These are phyloP conservation scores for Drosophila monieri DNA, from an alignment of 2,888 invertebrate species.

Conservation along the genomic window DNA sequence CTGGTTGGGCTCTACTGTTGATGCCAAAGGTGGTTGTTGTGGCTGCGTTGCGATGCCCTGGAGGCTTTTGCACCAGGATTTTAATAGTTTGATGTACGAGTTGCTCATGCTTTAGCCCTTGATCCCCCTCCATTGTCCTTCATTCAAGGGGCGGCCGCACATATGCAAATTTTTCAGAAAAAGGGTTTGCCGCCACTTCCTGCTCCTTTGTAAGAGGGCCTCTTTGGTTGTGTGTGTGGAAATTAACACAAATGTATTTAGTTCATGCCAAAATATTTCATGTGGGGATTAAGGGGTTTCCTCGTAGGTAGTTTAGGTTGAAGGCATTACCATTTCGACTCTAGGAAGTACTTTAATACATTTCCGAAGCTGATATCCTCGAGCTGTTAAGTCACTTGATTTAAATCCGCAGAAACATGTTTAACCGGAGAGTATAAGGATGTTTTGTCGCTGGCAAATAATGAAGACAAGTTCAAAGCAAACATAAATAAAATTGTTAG, in stretches of 20 bases:
- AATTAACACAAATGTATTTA: slow-evolving; percentile 80
- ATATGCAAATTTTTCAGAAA: slow-evolving; percentile 67
- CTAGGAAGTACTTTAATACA: not conserved
- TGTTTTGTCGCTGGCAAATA: slow-evolving; percentile 56
- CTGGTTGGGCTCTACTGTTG: not conserved
- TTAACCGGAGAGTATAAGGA: slow-evolving; percentile 28
- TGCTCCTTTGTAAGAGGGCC: slow-evolving; percentile 32
- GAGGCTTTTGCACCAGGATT: slow-evolving; percentile 70
- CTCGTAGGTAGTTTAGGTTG: slow-evolving; percentile 56
- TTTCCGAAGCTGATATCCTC: slow-evolving; percentile 6
- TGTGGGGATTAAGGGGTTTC: slow-evolving; percentile 47
- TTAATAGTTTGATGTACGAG: slow-evolving; percentile 79
- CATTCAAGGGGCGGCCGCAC: slow-evolving; percentile 37
- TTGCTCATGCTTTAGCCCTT: slow-evolving; percentile 47
- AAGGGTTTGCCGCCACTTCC: slow-evolving; percentile 32
- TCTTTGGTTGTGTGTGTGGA: slow-evolving; percentile 45
- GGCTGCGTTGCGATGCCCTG: slow-evolving; percentile 48
- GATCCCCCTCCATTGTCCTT: slow-evolving; percentile 26
- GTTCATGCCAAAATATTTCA: slow-evolving; percentile 60
- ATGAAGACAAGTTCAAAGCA: slow-evolving; percentile 76
- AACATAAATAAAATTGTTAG: slow-evolving; percentile 79
- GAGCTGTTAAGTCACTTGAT: slow-evolving; percentile 20
- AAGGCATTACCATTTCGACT: not conserved
- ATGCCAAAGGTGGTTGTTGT: slow-evolving; percentile 39
- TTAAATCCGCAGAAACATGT: slow-evolving; percentile 2